A percentile compares a stretch with the other conserved stretches of the same genome.
Evolutionary conservation across 2,113 vertebrate genomes (phyloP).

Genomic region (Hemicordylus capensis): DNA sequence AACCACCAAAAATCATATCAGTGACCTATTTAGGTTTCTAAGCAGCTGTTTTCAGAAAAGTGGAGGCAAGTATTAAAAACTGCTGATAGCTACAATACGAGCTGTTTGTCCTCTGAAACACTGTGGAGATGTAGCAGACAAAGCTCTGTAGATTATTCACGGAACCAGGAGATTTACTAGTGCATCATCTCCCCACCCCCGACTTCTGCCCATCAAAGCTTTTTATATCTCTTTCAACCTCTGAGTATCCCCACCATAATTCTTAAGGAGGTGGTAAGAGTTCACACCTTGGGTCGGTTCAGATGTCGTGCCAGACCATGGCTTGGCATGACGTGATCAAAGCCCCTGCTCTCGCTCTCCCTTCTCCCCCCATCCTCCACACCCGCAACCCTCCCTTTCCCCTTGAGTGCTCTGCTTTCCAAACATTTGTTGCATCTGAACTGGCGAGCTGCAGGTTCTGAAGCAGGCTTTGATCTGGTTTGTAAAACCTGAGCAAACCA

Average conservation of each 20-base stretch:
- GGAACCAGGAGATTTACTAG: accelerated
- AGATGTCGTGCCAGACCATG: too few species aligned
- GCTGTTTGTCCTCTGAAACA: neutral
- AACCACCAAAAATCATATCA: neutral
- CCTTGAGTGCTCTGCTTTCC: too few species aligned
- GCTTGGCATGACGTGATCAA: too few species aligned
- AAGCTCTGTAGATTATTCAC: neutral
- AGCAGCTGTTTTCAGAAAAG: neutral
- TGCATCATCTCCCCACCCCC: neutral
- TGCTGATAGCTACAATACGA: neutral
- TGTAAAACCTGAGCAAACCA: too few species aligned
- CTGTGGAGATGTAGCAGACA: neutral
- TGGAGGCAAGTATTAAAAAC: neutral
- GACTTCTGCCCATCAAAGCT: neutral
- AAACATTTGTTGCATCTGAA: too few species aligned
- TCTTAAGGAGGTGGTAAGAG: neutral
- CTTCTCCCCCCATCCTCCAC: too few species aligned
- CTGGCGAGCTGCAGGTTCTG: too few species aligned
- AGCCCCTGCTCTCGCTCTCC: too few species aligned
- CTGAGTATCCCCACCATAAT: neutral
- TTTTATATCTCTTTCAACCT: neutral
- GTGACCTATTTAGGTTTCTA: neutral
- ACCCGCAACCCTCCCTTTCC: too few species aligned
- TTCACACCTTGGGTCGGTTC: neutral
- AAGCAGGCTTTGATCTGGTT: too few species aligned